These are phyloP conservation scores for Campoletis raptor DNA, from an alignment of 2,888 invertebrate genomes.

Conservation along the genomic window DNA sequence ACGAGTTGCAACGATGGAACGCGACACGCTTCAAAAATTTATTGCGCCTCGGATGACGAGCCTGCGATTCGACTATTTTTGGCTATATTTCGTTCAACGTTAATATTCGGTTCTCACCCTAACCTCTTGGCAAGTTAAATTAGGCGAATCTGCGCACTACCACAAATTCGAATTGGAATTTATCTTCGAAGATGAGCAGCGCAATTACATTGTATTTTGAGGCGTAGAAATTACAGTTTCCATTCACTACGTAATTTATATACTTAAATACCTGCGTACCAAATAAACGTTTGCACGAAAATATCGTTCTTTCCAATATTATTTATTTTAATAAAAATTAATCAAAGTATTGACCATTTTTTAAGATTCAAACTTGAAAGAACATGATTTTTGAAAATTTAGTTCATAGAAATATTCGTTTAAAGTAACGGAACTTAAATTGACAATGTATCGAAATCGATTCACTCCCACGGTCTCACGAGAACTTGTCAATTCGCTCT, in stretches of 20 bases:
- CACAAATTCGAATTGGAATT: not conserved
- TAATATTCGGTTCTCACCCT: constrained; percentile 16
- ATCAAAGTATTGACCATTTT: not conserved
- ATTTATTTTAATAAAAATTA: not conserved
- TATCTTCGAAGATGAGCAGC: not conserved
- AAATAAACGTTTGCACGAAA: not conserved
- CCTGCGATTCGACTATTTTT: constrained; percentile 54
- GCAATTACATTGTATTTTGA: constrained; percentile 27
- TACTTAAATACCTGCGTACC: not conserved
- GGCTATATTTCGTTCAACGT: constrained; percentile 44
- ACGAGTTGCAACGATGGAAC: not conserved
- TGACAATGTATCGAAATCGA: constrained; percentile 22
- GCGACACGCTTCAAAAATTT: not conserved
- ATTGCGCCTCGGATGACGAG: constrained; percentile 18
- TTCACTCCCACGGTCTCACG: constrained; percentile 41
- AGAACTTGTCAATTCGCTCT: constrained; percentile 12
- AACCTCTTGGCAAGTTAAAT: constrained; percentile 50
- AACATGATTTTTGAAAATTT: not conserved
- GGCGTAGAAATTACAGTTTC: not conserved
- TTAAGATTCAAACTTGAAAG: not conserved
- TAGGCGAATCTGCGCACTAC: constrained; percentile 3
- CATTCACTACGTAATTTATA: not conserved
- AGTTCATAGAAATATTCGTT: not conserved
- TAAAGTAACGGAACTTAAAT: not conserved
- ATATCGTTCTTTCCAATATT: not conserved